Conservation (phyloP, 2,888 invertebrate genomes). For the Conops quadrifasciatus region DNA sequence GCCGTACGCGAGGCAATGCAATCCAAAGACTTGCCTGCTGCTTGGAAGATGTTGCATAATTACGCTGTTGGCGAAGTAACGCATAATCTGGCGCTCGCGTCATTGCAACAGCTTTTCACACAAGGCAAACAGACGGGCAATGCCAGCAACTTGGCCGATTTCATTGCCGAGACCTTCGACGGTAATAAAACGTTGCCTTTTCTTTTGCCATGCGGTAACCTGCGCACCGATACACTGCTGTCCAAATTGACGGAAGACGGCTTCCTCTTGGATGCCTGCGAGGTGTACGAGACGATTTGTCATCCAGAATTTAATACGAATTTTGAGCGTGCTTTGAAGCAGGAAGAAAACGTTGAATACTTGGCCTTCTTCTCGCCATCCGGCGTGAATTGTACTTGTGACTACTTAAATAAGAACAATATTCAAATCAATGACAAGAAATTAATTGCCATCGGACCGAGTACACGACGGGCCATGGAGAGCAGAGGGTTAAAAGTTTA, state of each 20-base stretch:
- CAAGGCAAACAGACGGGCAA: conserved; percentile 69
- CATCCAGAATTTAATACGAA: conserved; percentile 65
- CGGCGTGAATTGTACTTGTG: conserved; percentile 66
- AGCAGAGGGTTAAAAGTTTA: conserved; percentile 64
- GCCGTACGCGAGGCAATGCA: conserved; percentile 66
- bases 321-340: conserved; percentile 61
- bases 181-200: conserved; percentile 65
- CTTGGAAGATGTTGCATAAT: conserved; percentile 66
- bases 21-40: conserved; percentile 58
- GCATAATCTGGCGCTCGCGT: conserved; percentile 64
- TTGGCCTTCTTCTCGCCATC: conserved; percentile 71
- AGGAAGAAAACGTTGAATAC: conserved; percentile 66
- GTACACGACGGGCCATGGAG: conserved; percentile 68
- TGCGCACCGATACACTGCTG: conserved; percentile 67
- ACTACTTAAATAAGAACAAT: conserved; percentile 62
- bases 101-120: conserved; percentile 65
- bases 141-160: conserved; percentile 67
- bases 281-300: conserved; percentile 68
- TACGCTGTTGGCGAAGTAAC: conserved; percentile 70
- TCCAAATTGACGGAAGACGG: conserved; percentile 63
- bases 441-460: conserved; percentile 70
- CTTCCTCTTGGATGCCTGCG: conserved; percentile 65
- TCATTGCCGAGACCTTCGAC: conserved; percentile 66
- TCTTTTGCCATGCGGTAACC: conserved; percentile 69
- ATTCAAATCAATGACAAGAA: conserved; percentile 59